A percentile compares a stretch with the other conserved stretches of the same genome.
Conservation (phyloP, 2,888 invertebrate species). For the Malthinus flaveolus region DNA sequence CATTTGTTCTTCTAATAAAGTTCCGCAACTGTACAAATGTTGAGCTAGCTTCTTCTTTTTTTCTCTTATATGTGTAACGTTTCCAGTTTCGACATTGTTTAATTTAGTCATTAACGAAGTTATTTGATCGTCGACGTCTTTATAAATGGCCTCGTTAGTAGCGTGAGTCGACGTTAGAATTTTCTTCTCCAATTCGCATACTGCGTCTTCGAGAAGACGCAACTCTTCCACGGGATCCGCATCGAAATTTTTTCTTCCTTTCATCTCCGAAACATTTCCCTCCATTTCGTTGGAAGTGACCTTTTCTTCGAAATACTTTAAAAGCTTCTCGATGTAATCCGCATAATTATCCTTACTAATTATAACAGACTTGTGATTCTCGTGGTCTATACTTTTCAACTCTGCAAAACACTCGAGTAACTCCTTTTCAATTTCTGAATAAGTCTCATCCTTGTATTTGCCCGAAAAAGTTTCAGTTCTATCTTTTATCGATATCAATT, state of each 20-base stretch:
- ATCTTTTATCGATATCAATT: constrained; percentile 17
- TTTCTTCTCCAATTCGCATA: neutral
- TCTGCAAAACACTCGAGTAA: constrained; percentile 13
- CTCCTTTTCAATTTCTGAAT: constrained; percentile 24
- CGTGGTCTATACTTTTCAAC: constrained; percentile 16
- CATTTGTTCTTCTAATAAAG: neutral
- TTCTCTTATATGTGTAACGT: neutral
- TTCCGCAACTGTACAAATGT: neutral
- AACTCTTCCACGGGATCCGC: neutral
- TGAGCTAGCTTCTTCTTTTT: neutral
- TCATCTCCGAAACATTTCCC: neutral
- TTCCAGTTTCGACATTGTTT: neutral
- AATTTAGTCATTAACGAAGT: neutral
- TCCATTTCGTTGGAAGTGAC: neutral
- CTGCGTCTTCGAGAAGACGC: neutral
- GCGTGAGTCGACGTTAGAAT: neutral
- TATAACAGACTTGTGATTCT: constrained; percentile 12
- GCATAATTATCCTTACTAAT: constrained; percentile 21
- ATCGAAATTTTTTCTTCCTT: neutral
- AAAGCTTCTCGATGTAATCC: constrained; percentile 24
- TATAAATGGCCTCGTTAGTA: neutral
- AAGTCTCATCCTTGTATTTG: constrained; percentile 20
- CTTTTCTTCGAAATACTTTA: constrained; percentile 27
- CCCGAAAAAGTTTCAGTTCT: constrained; percentile 27
- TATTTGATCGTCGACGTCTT: neutral